Evolutionary conservation across 2,113 vertebrate species (phyloP).

Genomic region (Cheirogaleus medius): DNA sequence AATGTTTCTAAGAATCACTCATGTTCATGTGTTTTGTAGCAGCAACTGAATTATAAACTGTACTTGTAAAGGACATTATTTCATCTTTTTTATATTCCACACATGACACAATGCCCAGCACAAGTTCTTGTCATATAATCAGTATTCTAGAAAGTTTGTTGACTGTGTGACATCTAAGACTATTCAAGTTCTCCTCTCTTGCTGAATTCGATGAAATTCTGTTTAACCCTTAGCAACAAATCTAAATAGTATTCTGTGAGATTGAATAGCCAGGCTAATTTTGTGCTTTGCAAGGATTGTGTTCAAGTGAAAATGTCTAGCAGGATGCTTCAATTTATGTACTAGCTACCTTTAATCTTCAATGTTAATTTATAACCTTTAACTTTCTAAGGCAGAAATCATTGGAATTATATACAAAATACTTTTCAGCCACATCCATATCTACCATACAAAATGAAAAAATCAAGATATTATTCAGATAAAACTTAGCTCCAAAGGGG

Average conservation of each 20-base stretch:
- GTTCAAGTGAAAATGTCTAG: conserved; percentile 1
- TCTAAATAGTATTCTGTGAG: neutral
- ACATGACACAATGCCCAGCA: neutral
- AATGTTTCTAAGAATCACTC: neutral
- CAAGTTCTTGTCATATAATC: neutral
- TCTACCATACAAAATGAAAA: neutral
- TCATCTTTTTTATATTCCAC: neutral
- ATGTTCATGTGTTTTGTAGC: neutral
- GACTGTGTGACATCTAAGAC: neutral
- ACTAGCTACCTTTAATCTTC: neutral
- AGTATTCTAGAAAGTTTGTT: neutral
- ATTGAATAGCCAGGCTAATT: neutral
- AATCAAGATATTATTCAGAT: neutral
- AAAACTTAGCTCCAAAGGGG: neutral
- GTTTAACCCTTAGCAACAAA: neutral
- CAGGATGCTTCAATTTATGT: neutral
- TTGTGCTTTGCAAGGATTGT: neutral
- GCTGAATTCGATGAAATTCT: conserved; percentile 1
- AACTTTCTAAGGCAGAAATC: neutral
- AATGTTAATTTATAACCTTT: neutral
- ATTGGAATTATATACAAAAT: neutral
- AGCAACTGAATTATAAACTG: conserved; percentile 21
- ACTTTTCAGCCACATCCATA: neutral
- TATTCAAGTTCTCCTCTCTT: neutral
- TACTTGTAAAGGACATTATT: neutral